Conservation (phyloP, 35 echinoderm and acorn worm genomes). For the Diadema setosum region DNA sequence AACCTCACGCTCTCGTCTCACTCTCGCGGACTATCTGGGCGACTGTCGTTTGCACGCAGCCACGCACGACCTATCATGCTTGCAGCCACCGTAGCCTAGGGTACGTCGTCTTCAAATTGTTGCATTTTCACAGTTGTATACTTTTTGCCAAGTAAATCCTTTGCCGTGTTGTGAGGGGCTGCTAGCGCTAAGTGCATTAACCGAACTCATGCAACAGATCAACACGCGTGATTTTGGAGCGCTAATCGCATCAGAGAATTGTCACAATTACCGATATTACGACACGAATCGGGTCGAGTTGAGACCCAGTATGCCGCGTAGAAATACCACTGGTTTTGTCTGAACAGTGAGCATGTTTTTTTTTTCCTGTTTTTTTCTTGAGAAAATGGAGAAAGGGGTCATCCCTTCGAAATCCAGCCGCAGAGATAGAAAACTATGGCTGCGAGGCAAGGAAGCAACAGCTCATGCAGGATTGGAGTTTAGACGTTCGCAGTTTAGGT, state of each 20-base stretch:
- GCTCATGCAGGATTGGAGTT: no score
- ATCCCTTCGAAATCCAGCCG: no score
- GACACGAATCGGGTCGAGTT: not conserved
- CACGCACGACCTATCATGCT: no score
- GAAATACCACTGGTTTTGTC: no score
- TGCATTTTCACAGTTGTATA: not conserved
- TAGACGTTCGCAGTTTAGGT: no score
- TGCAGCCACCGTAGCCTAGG: not conserved
- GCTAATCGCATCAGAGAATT: conserved; percentile 30
- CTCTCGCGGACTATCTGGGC: not conserved
- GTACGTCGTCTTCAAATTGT: not conserved
- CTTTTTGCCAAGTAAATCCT: not conserved
- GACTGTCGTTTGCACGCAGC: not conserved
- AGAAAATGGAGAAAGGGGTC: no score
- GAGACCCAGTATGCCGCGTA: no score
- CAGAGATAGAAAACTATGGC: no score
- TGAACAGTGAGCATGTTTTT: no score
- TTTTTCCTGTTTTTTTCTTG: no score
- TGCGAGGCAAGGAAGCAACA: no score
- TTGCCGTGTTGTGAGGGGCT: not conserved
- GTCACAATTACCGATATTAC: conserved; percentile 18
- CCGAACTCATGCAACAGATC: not conserved
- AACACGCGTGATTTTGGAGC: not conserved
- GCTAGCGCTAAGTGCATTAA: conserved; percentile 21
- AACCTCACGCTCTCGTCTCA: not conserved